Evolutionary conservation across 2,113 vertebrate species (phyloP), one percentile per base, ranked within the genome.

Genomic region (Tachysurus vachellii): DNA sequence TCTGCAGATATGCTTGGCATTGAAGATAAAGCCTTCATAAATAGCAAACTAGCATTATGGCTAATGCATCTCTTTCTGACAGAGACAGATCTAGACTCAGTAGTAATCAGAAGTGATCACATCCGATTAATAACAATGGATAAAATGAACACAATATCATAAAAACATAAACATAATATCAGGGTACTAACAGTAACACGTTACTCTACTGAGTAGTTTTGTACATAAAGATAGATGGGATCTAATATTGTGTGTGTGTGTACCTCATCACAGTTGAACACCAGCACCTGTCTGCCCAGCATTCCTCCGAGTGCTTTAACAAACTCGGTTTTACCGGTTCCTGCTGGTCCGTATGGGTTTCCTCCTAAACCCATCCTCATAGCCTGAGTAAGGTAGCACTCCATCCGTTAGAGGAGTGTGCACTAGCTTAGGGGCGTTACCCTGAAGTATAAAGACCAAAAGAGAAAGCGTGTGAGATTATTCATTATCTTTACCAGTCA

Each of bases 221-320:
- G n/a, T n/a, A n/a, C n/a, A n/a, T n/a, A n/a, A n/a, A n/a, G n/a
- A n/a, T n/a, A n/a, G n/a, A n/a, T n/a, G n/a, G n/a, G n/a, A n/a
- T n/a, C n/a, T n/a, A n/a, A n/a, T n/a, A n/a, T n/a, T n/a, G 28
- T 83, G 84, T 59, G 61, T 54, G 71, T 71, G 66, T 80, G 64
- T 76, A 99, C 98, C 98, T 99, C 98, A 91, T 99, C 98, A 94
- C 98, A 99, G 89, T 99, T 99, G 91, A 99, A 99, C 83, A 99
- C 98, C 92, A 99, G 94, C 80, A 99, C 98, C 94, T 99, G 98
- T 91, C 98, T 95, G 88, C 98, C 98, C 83, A 99, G 96, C 91
- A 99, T 94, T 80, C 96, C 97, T 86, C 98, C 98, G 59, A 99
- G 93, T 14, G 98, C 97, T 93, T 99, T 99, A 87, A 99, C 97